Percentiles rank a stretch among this genome's conserved stretches.
Evolutionary conservation across 2,888 invertebrate species (phyloP).

Genomic region (Aphidoletes aphidimyza): DNA sequence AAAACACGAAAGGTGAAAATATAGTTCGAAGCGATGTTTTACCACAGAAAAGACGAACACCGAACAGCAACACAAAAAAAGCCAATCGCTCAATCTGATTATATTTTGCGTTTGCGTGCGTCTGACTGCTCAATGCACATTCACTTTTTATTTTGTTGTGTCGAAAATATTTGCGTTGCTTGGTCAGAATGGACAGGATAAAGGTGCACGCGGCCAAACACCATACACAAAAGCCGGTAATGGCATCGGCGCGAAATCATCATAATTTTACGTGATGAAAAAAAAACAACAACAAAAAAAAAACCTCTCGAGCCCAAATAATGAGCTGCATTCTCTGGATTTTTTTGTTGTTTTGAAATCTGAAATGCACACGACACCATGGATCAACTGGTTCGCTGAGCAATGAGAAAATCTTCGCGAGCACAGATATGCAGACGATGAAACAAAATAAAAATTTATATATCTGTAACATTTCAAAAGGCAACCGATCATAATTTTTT

Average conservation of each 20-base stretch:
- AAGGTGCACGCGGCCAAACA: background rate
- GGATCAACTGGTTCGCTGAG: background rate
- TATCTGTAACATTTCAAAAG: too few relatives aligned
- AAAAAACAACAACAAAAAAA: background rate
- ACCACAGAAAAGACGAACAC: too few relatives aligned
- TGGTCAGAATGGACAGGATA: too few relatives aligned
- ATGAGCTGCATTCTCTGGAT: constrained; percentile 10
- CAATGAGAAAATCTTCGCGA: background rate
- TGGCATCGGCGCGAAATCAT: background rate
- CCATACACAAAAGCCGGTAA: background rate
- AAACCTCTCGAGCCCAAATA: background rate
- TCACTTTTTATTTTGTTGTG: background rate
- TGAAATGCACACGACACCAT: constrained; percentile 32
- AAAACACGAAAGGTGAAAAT: constrained; percentile 34
- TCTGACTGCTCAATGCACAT: background rate
- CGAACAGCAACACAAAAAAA: too few relatives aligned
- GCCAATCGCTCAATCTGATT: constrained; percentile 38
- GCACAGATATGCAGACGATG: background rate
- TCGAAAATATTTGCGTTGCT: too few relatives aligned
- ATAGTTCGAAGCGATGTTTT: constrained; percentile 8
- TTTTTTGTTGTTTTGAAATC: too few relatives aligned
- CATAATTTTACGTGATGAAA: background rate
- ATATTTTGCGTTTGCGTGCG: background rate
- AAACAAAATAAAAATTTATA: background rate
- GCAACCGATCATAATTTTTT: too few relatives aligned